A percentile compares a stretch with the other conserved stretches of the same genome.
phyloP scores from a whole-genome alignment of 2,113 vertebrate genomes.

The Malurus elegans region DNA sequence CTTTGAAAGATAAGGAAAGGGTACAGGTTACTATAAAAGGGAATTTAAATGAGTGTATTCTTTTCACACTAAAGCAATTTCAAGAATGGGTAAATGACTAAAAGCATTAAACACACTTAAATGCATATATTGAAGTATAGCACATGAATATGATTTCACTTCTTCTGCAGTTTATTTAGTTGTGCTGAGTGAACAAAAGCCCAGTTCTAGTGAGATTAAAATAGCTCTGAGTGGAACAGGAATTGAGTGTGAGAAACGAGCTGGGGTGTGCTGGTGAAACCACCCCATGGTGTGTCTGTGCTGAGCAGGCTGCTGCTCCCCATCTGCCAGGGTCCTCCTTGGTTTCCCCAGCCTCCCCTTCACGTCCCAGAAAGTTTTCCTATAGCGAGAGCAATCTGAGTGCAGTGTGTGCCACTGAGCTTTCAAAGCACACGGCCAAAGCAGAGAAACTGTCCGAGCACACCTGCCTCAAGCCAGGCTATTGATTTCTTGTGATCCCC shows the following conservation, averaged over 20 bases:
- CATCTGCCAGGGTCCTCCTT: not conserved
- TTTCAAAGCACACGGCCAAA: not conserved
- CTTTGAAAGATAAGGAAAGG: not conserved
- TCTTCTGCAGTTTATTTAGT: not conserved
- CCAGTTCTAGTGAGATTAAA: not conserved
- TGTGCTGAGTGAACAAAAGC: not conserved
- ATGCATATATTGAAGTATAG: not conserved
- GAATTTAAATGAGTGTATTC: not conserved
- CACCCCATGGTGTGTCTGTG: not conserved
- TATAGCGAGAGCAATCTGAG: not conserved
- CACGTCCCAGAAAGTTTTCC: not conserved
- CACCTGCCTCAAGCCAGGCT: not conserved
- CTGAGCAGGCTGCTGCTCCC: not conserved
- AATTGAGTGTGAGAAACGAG: not conserved
- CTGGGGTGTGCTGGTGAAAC: not conserved
- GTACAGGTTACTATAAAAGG: not conserved
- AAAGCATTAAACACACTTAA: not conserved
- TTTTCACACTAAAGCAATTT: not conserved
- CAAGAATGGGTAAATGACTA: not conserved
- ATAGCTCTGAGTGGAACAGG: not conserved
- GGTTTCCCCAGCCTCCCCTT: not conserved
- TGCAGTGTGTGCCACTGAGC: not conserved
- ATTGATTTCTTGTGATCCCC: not conserved
- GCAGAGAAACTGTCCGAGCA: not conserved
- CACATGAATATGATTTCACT: not conserved